Evolutionary conservation across 2,113 vertebrate genomes (phyloP).

Genomic region (Chaetops frenatus): DNA sequence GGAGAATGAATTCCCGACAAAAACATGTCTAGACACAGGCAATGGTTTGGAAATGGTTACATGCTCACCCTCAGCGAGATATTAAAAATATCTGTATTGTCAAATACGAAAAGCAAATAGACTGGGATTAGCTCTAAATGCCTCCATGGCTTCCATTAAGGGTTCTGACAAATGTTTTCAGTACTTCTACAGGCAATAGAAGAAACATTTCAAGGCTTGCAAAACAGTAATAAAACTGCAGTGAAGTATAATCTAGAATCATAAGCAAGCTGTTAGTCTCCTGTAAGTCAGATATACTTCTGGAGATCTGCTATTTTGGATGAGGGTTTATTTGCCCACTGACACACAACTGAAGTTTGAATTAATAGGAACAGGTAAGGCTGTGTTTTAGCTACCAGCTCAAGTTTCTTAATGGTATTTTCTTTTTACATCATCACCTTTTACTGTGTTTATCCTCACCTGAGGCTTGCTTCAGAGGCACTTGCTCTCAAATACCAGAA

Average conservation of each 20-base stretch:
- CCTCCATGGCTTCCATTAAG: neutral
- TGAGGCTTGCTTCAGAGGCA: neutral
- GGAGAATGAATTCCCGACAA: neutral
- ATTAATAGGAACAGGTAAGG: neutral
- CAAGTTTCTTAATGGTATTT: neutral
- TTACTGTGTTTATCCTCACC: neutral
- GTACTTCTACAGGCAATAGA: neutral
- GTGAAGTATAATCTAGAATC: constrained; percentile 8
- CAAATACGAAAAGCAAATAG: neutral
- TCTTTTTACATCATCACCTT: neutral
- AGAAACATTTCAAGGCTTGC: neutral
- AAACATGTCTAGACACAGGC: neutral
- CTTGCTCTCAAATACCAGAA: neutral
- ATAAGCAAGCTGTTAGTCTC: neutral
- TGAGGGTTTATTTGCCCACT: neutral
- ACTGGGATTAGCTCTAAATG: neutral
- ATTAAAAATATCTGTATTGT: constrained; percentile 10
- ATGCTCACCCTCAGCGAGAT: neutral
- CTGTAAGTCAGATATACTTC: neutral
- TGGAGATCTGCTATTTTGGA: neutral
- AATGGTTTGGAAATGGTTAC: neutral
- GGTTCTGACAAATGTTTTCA: neutral
- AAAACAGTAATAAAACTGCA: constrained; percentile 3
- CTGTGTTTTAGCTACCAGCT: neutral
- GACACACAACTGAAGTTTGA: neutral